Conservation (phyloP, 2,113 vertebrate genomes). For the Neoarius graeffei region DNA sequence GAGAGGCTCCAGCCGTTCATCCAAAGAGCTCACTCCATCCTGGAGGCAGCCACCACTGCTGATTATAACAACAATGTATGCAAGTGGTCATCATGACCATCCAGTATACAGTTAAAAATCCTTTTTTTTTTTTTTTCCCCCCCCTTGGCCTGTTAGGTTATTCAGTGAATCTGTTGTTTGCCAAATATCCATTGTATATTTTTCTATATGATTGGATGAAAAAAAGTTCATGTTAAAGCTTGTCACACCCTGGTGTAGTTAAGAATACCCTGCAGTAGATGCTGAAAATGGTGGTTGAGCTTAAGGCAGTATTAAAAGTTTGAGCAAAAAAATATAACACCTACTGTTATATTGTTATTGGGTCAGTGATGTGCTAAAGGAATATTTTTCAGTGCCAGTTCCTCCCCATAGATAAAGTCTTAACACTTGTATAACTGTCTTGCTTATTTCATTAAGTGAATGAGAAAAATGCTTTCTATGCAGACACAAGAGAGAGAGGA, state of each 20-base stretch:
- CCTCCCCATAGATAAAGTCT: neutral
- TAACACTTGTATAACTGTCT: neutral
- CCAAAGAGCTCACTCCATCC: conserved; percentile 83
- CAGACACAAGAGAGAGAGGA: conserved; percentile 83
- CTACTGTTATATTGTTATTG: neutral
- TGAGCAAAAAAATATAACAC: neutral
- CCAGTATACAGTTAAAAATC: neutral
- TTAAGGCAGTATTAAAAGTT: neutral
- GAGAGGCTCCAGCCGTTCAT: conserved; percentile 86
- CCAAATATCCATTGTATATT: neutral
- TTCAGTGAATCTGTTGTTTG: neutral
- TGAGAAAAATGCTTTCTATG: neutral
- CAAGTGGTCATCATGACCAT: neutral
- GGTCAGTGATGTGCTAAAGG: neutral
- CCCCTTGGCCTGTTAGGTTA: neutral
- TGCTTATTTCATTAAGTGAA: neutral
- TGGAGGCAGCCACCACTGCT: conserved; percentile 78
- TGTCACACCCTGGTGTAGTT: neutral
- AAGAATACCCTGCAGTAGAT: neutral
- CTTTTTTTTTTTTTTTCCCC: no score
- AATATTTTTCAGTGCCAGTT: neutral
- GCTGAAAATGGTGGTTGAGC: neutral
- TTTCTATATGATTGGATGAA: neutral
- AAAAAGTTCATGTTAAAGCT: neutral
- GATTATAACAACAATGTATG: conserved; percentile 87